Conservation (phyloP, 2,113 vertebrate genomes). For the Thalassarche chlororhynchos region DNA sequence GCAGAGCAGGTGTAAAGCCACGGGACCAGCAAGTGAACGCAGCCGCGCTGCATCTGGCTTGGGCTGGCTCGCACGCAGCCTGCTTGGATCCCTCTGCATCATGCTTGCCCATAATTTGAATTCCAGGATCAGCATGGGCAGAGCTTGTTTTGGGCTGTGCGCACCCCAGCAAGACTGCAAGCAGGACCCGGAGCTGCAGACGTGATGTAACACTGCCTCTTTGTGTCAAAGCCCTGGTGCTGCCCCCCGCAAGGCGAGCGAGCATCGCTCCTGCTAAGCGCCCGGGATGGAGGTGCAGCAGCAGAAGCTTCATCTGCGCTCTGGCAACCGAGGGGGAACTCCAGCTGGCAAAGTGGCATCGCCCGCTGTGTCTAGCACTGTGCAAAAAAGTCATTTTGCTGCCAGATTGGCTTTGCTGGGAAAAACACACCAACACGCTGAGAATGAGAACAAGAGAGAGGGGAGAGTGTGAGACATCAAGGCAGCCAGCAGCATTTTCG, state of each 20-base stretch:
- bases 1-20: neutral
- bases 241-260: neutral
- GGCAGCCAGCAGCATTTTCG: neutral
- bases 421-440: neutral
- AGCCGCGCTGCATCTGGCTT: neutral
- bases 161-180: neutral
- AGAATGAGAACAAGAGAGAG: neutral
- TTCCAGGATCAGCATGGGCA: neutral
- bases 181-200: neutral
- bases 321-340: neutral
- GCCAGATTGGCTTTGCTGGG: neutral
- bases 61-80: neutral
- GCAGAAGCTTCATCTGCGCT: neutral
- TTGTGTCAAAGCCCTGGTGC: neutral
- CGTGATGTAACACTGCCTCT: neutral
- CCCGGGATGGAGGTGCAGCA: fast-evolving
- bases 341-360: neutral
- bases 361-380: neutral
- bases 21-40: neutral
- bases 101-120: neutral
- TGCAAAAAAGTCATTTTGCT: neutral
- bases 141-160: neutral
- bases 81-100: neutral
- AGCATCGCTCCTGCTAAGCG: neutral
- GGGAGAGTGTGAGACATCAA: neutral